Conservation (phyloP, 2,113 vertebrate genomes). For the Epinephelus lanceolatus region DNA sequence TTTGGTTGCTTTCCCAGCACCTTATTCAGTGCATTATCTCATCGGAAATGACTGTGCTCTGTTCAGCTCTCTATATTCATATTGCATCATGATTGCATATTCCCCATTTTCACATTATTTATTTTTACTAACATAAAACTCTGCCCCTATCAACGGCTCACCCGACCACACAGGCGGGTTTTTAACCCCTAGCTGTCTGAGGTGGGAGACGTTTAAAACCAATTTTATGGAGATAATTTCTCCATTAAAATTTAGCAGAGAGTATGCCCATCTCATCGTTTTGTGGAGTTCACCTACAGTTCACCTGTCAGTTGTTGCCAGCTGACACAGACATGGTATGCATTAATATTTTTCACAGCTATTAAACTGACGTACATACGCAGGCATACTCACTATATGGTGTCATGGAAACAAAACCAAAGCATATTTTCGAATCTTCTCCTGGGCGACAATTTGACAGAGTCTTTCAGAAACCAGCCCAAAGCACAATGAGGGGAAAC, state of each 20-base stretch:
- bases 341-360: constrained; percentile 17
- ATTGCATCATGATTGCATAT: constrained; percentile 44
- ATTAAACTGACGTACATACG: not conserved
- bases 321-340: not conserved
- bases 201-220: not conserved
- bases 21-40: constrained; percentile 46
- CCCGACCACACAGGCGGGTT: not conserved
- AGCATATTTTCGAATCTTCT: constrained; percentile 30
- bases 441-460: constrained; percentile 45
- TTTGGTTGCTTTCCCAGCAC: constrained; percentile 48
- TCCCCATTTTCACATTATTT: not conserved
- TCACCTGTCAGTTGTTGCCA: constrained; percentile 15
- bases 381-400: constrained; percentile 1
- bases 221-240: not conserved
- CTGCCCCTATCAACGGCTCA: not conserved
- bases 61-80: constrained; percentile 40
- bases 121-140: constrained; percentile 15
- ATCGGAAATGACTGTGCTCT: constrained; percentile 29
- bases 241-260: not conserved
- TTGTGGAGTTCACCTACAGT: constrained; percentile 27
- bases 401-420: constrained; percentile 17
- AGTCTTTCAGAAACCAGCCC: constrained; percentile 42
- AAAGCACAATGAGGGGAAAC: constrained; percentile 25
- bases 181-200: not conserved
- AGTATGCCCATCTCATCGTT: not conserved